Evolutionary conservation across 2,797 vertebrate genomes (phyloP).

Genomic region (Erithacus rubecula): DNA sequence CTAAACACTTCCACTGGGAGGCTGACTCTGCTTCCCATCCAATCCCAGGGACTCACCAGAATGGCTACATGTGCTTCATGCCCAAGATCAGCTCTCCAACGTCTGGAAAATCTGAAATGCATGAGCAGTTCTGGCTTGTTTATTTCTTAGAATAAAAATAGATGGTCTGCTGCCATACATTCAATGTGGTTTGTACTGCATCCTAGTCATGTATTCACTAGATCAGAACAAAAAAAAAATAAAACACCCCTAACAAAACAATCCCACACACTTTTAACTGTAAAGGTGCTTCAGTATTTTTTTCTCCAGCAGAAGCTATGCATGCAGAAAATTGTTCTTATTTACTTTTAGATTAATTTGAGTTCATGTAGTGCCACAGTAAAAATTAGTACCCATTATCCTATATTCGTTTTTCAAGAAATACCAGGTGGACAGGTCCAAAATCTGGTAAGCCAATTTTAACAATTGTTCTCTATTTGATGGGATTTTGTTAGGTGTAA

Average conservation of each 20-base stretch:
- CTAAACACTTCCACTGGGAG: conserved; percentile 32
- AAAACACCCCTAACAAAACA: not conserved
- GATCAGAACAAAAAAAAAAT: not conserved
- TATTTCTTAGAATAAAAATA: not conserved
- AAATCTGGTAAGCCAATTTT: not conserved
- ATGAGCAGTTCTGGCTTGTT: not conserved
- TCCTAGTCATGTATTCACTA: not conserved
- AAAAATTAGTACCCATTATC: not conserved
- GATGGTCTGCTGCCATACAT: not conserved
- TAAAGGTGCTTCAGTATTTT: not conserved
- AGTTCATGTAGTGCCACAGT: not conserved
- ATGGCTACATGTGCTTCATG: not conserved
- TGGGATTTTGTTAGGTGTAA: not conserved
- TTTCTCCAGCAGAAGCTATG: not conserved
- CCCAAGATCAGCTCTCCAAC: not conserved
- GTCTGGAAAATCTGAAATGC: not conserved
- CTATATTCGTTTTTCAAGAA: not conserved
- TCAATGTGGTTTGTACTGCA: not conserved
- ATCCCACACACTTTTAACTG: not conserved
- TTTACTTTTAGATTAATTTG: not conserved
- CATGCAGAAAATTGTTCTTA: not conserved
- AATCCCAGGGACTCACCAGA: not conserved
- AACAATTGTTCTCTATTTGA: not conserved
- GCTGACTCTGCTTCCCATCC: conserved; percentile 5
- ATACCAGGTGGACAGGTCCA: not conserved